Conservation (phyloP, 2,888 invertebrate genomes). For the Sacculina carcini region DNA sequence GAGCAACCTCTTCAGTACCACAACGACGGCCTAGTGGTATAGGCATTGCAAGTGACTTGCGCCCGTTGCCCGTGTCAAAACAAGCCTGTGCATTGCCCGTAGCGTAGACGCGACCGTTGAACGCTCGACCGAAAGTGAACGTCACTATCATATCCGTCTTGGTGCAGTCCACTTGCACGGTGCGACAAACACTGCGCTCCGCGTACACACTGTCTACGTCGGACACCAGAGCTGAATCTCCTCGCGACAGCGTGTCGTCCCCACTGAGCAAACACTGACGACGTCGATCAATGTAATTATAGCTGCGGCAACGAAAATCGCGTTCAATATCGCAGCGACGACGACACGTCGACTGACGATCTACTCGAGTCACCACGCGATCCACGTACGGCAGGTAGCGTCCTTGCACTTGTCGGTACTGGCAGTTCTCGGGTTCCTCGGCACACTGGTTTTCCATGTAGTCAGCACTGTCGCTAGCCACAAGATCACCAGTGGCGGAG, state of each 20-base stretch:
- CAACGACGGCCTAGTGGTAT: conserved; percentile 29
- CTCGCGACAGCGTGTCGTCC: conserved; percentile 42
- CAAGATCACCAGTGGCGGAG: conserved; percentile 23
- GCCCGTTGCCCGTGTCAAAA: conserved; percentile 30
- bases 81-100: conserved; percentile 45
- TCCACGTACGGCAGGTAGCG: conserved; percentile 22
- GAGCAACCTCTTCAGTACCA: conserved; percentile 22
- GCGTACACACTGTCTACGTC: conserved; percentile 38
- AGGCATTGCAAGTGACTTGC: conserved; percentile 26
- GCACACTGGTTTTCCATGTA: conserved; percentile 29
- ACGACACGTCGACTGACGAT: conserved; percentile 20
- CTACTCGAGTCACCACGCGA: conserved; percentile 19
- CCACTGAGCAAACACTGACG: conserved; percentile 42
- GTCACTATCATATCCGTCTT: conserved; percentile 37
- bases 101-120: conserved; percentile 47
- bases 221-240: conserved; percentile 30
- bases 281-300: conserved; percentile 13
- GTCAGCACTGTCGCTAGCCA: conserved; percentile 21
- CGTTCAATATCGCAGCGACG: conserved; percentile 21
- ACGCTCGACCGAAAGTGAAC: conserved; percentile 24
- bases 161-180: conserved; percentile 44
- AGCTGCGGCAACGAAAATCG: conserved; percentile 21
- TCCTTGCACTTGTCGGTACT: conserved; percentile 21
- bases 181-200: conserved; percentile 53
- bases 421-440: conserved; percentile 17